phyloP scores from a whole-genome alignment of 2,888 invertebrate species.

The Drosophila cyrtoloma region DNA sequence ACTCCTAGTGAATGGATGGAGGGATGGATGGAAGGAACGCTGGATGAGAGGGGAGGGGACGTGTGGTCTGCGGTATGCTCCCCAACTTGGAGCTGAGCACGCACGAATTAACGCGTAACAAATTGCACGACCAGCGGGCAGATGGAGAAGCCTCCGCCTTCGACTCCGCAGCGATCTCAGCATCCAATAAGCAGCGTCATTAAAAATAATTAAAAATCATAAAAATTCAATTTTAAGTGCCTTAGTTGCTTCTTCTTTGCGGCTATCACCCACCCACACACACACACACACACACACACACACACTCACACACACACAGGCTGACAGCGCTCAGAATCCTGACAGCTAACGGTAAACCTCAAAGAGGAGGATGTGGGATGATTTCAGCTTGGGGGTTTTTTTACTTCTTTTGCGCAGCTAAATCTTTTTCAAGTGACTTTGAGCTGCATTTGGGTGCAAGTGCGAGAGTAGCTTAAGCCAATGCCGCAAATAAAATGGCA shows the following conservation, averaged over 20 bases:
- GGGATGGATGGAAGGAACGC: not conserved
- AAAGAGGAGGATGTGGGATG: slow-evolving; percentile 14
- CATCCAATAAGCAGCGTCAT: slow-evolving; percentile 79
- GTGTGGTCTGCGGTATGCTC: slow-evolving; percentile 19
- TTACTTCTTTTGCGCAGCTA: slow-evolving; percentile 10
- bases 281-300: not conserved
- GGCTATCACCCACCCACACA: slow-evolving; percentile 1
- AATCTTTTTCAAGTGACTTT: slow-evolving; percentile 68
- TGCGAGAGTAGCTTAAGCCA: slow-evolving; percentile 67
- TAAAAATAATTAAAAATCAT: slow-evolving; percentile 84
- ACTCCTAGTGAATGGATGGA: slow-evolving; percentile 42
- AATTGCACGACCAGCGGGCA: slow-evolving; percentile 70
- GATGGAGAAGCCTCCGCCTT: slow-evolving; percentile 9
- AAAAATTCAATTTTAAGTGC: slow-evolving; percentile 82
- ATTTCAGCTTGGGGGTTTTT: slow-evolving; percentile 12
- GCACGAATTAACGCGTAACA: slow-evolving; percentile 82
- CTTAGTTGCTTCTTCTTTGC: slow-evolving; percentile 54
- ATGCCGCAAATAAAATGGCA: slow-evolving; percentile 62
- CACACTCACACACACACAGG: slow-evolving; percentile 5
- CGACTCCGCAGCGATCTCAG: not conserved
- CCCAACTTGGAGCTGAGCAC: slow-evolving; percentile 70
- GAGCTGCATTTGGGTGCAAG: slow-evolving; percentile 67
- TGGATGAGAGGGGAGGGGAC: not conserved
- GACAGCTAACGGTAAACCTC: slow-evolving; percentile 66
- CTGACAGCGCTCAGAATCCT: slow-evolving; percentile 54